Base-by-base conservation (phyloP, 2,113 vertebrate species). In the Cyprinodon variegatus region DNA sequence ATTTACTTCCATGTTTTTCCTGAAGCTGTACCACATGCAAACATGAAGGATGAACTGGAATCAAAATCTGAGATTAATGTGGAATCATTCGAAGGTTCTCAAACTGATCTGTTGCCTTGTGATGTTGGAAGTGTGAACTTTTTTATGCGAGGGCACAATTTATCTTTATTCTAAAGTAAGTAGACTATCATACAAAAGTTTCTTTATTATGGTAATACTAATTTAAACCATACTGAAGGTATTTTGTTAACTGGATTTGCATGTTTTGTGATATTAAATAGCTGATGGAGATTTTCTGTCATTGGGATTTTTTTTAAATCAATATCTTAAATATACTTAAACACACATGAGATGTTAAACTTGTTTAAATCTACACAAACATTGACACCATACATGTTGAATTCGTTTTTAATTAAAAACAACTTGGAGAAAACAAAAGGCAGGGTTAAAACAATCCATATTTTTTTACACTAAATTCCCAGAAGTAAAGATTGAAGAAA, bases 331-430 rank as follows among this genome's bases (percentile, higher is more conserved):
- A 29, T 29, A 29, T 29, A 29, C 29, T 29, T 29, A 29, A 29
- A 29, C 29, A 29, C 29, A 29, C 29, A 29, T 29, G 29, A 29
- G 29, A 29, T 29, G 29, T 29, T 29, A 29, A 29, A 29, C 29
- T 29, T 29, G 29, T 29, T 29, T 29, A 29, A 29, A 29, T 29
- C 29, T 29, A 29, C 29, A 29, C 29, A 29, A 29, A 29, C 29
- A 29, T 29, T 29, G 29, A 63, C 61, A 72, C 38, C 68, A 70
- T 61, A 82, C 41, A 76, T 37, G 4, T 75, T 53, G 45, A 74
- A 36, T 63, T 1, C 69, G 89, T 1, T 72, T 91, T 91, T 91
- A 91, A 90, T 92, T 91, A 90, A 87, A 90, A 90, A 86, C 72
- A 74, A 75, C 45, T 13, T 78, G 82, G 62, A 87, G 73, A 82